Conservation (phyloP, 2,888 invertebrate species). For the Lagria hirta region DNA sequence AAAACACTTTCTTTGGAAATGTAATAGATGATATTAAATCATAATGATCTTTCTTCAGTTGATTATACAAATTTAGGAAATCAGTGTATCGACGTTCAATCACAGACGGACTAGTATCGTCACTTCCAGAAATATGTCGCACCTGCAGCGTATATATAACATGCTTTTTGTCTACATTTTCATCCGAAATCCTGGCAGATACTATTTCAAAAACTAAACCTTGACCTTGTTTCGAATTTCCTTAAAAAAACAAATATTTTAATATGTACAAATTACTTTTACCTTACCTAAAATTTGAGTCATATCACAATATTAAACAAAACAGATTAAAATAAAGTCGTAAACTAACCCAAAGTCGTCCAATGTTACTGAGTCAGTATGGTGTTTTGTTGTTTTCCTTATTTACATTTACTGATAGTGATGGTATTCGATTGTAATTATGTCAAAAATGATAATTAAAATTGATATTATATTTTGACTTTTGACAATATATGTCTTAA, state of each 20-base stretch:
- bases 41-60: constrained; percentile 63
- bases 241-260: constrained; percentile 27
- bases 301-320: constrained; percentile 19
- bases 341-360: too few species aligned
- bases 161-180: constrained; percentile 65
- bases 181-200: constrained; percentile 65
- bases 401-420: too few species aligned
- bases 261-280: not conserved
- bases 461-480: too few species aligned
- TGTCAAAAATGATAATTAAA: too few species aligned
- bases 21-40: constrained; percentile 57
- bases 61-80: constrained; percentile 66
- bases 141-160: constrained; percentile 71
- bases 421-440: too few species aligned
- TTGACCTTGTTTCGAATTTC: constrained; percentile 47
- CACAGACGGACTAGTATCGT: constrained; percentile 62
- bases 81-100: constrained; percentile 74
- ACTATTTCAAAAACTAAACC: constrained; percentile 66
- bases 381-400: too few species aligned
- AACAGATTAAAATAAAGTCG: constrained; percentile 3
- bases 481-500: too few species aligned
- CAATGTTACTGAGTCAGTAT: too few species aligned
- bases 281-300: constrained; percentile 24
- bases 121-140: constrained; percentile 59
- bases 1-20: constrained; percentile 67